A percentile compares a stretch with the other conserved stretches of the same genome.
Evolutionary conservation across 2,888 invertebrate species (phyloP).

Genomic region (Drosophila colorata): DNA sequence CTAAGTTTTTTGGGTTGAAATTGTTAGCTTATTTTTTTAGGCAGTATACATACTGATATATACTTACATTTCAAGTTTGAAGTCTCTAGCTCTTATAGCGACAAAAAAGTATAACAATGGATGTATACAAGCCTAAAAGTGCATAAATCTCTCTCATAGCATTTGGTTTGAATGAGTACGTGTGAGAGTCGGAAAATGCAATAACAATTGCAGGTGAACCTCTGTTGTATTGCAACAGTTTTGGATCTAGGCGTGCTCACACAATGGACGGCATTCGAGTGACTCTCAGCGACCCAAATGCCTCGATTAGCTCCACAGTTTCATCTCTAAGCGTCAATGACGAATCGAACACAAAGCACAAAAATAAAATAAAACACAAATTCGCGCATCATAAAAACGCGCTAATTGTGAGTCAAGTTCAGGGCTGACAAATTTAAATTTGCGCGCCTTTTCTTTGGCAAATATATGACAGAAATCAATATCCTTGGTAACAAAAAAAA

Average conservation of each 20-base stretch:
- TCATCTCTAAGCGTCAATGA: conserved; percentile 43
- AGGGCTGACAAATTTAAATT: conserved; percentile 37
- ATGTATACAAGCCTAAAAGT: too few relatives aligned
- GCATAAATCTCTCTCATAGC: background rate
- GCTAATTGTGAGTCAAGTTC: conserved; percentile 65
- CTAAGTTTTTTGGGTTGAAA: too few relatives aligned
- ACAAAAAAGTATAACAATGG: background rate
- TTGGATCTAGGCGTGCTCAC: conserved; percentile 5
- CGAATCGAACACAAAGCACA: conserved; percentile 21
- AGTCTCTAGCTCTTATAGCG: too few relatives aligned
- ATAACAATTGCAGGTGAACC: conserved; percentile 41
- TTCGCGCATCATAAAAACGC: conserved; percentile 54
- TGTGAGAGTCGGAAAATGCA: conserved; percentile 24
- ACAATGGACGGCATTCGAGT: conserved; percentile 13
- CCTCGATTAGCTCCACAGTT: conserved; percentile 35
- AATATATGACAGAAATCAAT: conserved; percentile 24
- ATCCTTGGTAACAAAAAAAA: conserved; percentile 27
- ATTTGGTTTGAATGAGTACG: conserved; percentile 1
- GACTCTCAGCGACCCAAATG: conserved; percentile 38
- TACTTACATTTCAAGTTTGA: too few relatives aligned
- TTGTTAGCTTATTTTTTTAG: too few relatives aligned
- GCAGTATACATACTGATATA: too few relatives aligned
- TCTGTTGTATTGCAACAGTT: conserved; percentile 50
- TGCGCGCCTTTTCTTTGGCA: background rate
- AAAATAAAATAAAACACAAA: conserved; percentile 1